phyloP scores from a whole-genome alignment of 2,888 invertebrate genomes.

The Lamellibrachia columna region DNA sequence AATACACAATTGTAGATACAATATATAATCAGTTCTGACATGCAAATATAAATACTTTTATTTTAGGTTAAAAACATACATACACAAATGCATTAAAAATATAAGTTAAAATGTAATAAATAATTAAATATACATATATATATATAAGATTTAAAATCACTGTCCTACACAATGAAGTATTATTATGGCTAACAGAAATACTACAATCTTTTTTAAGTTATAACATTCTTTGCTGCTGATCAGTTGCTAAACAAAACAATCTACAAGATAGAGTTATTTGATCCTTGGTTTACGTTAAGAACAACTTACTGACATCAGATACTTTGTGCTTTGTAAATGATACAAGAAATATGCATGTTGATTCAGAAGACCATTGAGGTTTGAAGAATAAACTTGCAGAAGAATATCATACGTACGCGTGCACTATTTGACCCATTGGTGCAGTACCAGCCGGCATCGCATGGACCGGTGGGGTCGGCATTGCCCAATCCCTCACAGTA shows the following conservation, averaged over 20 bases:
- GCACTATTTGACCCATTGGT: constrained; percentile 44
- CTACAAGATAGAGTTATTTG: background rate
- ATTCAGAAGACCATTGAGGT: background rate
- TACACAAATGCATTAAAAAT: background rate
- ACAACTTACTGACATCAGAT: background rate
- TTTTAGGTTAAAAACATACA: background rate
- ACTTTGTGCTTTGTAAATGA: background rate
- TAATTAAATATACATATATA: background rate
- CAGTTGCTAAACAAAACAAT: background rate
- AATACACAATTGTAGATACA: background rate
- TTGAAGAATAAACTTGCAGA: background rate
- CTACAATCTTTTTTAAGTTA: no score
- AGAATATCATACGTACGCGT: constrained; percentile 43
- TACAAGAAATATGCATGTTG: background rate
- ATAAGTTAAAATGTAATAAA: background rate
- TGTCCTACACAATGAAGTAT: no score
- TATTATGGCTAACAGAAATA: no score
- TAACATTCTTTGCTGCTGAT: no score
- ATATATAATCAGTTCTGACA: background rate
- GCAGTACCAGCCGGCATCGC: constrained; percentile 62
- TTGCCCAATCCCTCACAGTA: constrained; percentile 59
- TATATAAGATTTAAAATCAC: background rate
- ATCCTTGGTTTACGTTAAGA: background rate
- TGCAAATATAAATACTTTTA: background rate
- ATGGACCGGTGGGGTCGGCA: constrained; percentile 51